These are phyloP conservation scores for Saiga tatarica DNA, from an alignment of 2,113 vertebrate species.

Conservation along the genomic window DNA sequence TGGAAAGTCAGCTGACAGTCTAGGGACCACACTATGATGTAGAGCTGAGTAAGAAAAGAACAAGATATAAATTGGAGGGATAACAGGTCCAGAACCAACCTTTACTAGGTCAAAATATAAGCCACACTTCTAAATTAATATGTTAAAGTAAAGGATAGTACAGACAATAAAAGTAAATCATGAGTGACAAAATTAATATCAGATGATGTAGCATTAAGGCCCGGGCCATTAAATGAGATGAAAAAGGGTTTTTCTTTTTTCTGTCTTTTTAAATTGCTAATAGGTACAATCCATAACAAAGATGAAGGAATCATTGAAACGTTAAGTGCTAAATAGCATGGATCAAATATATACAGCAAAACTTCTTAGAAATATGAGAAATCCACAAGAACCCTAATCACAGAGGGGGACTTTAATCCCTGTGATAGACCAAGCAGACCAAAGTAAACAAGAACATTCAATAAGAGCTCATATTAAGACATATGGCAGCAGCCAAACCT, in stretches of 20 bases:
- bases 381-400: background rate
- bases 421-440: conserved; percentile 25
- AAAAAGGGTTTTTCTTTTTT: background rate
- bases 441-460: conserved; percentile 39
- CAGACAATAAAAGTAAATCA: background rate
- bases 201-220: background rate
- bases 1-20: background rate
- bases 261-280: background rate
- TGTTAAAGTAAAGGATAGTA: background rate
- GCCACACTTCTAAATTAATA: background rate
- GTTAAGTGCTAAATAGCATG: background rate
- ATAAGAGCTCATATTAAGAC: conserved; percentile 32
- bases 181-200: background rate
- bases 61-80: background rate
- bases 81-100: background rate
- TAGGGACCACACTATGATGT: background rate
- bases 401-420: background rate
- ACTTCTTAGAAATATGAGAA: conserved; percentile 29
- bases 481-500: conserved; percentile 7
- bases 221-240: conserved; percentile 1
- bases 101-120: background rate
- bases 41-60: background rate
- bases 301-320: background rate
- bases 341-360: background rate
- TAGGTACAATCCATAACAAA: background rate